Percentiles rank a stretch among this genome's conserved stretches.
These are phyloP conservation scores for Dasyurus viverrinus DNA, from an alignment of 2,113 vertebrate species.

Conservation along the genomic window DNA sequence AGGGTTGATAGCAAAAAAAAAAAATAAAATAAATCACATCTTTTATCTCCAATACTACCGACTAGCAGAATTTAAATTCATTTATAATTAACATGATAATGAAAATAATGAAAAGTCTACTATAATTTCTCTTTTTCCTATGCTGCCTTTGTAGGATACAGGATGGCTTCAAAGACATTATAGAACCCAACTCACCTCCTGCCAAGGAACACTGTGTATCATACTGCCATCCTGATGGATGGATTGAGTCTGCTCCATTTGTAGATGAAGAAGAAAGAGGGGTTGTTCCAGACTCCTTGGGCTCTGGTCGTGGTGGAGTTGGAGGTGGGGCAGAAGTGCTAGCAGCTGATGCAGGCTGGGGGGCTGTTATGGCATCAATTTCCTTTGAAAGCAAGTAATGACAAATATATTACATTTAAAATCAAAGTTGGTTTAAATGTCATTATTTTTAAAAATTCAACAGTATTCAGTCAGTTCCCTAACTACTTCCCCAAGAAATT, in stretches of 20 bases:
- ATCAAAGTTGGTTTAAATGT: background rate
- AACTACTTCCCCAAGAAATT: background rate
- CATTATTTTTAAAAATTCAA: background rate
- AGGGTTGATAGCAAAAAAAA: background rate
- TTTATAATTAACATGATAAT: background rate
- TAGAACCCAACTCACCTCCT: conserved; percentile 85
- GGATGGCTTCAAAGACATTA: background rate
- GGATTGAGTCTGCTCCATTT: conserved; percentile 76
- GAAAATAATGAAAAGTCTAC: background rate
- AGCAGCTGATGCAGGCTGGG: conserved; percentile 81
- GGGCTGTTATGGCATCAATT: conserved; percentile 98
- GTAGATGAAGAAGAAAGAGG: conserved; percentile 55
- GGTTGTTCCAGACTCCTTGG: conserved; percentile 79
- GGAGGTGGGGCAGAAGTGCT: conserved; percentile 80
- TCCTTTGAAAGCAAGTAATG: conserved; percentile 83
- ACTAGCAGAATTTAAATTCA: background rate
- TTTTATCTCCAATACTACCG: conserved; percentile 12
- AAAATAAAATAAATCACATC: background rate
- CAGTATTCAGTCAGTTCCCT: background rate
- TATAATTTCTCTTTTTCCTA: background rate
- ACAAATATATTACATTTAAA: background rate
- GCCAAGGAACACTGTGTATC: conserved; percentile 96
- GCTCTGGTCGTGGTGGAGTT: conserved; percentile 89
- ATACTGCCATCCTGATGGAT: conserved; percentile 89
- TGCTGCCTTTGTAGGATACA: background rate